Conservation (phyloP, 2,797 vertebrate species). For the Melanotaenia maccullochi region DNA sequence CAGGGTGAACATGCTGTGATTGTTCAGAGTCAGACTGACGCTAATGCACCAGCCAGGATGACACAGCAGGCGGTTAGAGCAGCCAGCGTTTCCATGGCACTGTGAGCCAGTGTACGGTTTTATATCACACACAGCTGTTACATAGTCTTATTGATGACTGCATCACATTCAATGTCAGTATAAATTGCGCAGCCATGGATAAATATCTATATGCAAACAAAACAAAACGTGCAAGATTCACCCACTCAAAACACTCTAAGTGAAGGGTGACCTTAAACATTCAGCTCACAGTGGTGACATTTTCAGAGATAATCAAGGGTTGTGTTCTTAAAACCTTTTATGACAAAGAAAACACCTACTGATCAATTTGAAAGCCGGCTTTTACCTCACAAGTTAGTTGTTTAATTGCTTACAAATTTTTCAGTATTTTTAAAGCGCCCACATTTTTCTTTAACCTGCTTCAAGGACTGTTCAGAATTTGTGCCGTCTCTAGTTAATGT, state of each 20-base stretch:
- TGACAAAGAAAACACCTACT: neutral
- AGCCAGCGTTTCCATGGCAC: conserved; percentile 33
- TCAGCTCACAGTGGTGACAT: neutral
- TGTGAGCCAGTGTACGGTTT: conserved; percentile 19
- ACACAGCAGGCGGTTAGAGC: conserved; percentile 44
- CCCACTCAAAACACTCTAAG: neutral
- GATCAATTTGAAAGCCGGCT: neutral
- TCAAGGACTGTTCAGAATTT: neutral
- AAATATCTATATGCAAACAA: neutral
- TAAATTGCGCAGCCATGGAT: neutral
- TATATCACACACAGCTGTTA: conserved; percentile 11
- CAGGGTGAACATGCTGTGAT: conserved; percentile 60
- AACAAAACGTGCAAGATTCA: neutral
- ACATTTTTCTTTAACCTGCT: neutral
- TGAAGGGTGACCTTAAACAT: neutral
- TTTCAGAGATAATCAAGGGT: neutral
- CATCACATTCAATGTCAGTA: neutral
- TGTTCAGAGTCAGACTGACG: conserved; percentile 55
- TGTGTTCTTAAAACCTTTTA: neutral
- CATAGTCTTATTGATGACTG: conserved; percentile 7
- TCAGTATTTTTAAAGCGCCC: too few relatives aligned
- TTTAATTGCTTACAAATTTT: too few relatives aligned
- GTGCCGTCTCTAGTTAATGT: too few relatives aligned
- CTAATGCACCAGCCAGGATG: conserved; percentile 55
- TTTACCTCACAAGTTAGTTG: neutral